phyloP scores from a whole-genome alignment of 2,888 invertebrate species.

The Athrips mouffetella region DNA sequence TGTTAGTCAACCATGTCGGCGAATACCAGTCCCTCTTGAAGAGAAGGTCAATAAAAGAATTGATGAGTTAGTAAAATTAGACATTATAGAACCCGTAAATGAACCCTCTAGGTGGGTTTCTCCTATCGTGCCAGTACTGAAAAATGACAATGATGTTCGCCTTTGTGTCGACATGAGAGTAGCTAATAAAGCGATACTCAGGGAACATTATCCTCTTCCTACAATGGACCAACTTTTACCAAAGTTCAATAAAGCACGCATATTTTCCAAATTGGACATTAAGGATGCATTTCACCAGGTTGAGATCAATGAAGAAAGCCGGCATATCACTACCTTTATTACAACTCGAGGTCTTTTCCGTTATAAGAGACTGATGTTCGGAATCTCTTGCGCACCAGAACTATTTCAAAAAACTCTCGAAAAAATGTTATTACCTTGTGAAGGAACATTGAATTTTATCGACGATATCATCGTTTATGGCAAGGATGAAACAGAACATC shows the following conservation, averaged over 20 bases:
- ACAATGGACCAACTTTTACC: conserved; percentile 21
- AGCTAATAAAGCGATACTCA: conserved; percentile 20
- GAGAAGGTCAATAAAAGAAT: conserved; percentile 22
- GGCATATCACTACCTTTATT: conserved; percentile 43
- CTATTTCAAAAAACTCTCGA: conserved; percentile 33
- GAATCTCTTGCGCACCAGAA: conserved; percentile 42
- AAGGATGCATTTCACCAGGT: conserved; percentile 19
- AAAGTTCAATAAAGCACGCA: conserved; percentile 16
- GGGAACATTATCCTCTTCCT: conserved; percentile 21
- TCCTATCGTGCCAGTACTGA: conserved; percentile 22
- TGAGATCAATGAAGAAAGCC: conserved; percentile 1
- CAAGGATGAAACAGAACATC: conserved; percentile 12
- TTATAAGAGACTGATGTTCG: conserved; percentile 42
- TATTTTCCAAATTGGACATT: conserved; percentile 22
- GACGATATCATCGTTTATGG: conserved; percentile 46
- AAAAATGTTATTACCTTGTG: conserved; percentile 33
- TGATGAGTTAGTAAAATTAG: conserved; percentile 16
- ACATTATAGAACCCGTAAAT: conserved; percentile 25
- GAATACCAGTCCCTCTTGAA: conserved; percentile 25
- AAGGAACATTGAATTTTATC: conserved; percentile 39
- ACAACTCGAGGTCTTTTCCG: conserved; percentile 38
- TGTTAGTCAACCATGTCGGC: conserved; percentile 23
- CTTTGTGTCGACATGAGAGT: conserved; percentile 20
- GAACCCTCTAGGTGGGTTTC: conserved; percentile 23
- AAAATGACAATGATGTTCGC: conserved; percentile 17